Evolutionary conservation across 2,797 vertebrate species (phyloP).

Genomic region (Carduelis carduelis): DNA sequence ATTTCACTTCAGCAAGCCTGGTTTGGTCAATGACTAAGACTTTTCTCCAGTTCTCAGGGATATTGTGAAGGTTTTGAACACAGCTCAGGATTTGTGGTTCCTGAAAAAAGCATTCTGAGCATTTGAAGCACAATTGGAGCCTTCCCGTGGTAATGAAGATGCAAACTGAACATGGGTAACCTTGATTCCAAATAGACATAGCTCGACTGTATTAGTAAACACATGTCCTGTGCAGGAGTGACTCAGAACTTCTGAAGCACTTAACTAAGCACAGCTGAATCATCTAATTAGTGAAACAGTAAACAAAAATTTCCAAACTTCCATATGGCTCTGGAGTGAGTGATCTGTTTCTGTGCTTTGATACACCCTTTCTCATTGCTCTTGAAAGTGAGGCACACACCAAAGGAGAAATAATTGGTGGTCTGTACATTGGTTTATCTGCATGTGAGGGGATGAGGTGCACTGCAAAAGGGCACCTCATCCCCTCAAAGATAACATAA

Average conservation of each 20-base stretch:
- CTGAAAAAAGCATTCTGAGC: background rate
- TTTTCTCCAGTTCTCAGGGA: background rate
- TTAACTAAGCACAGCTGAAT: conserved; percentile 42
- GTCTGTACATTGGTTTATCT: background rate
- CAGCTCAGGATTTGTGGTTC: background rate
- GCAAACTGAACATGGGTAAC: conserved; percentile 13
- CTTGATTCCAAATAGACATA: conserved; percentile 25
- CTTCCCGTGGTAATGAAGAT: background rate
- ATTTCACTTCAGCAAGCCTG: background rate
- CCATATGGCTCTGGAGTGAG: background rate
- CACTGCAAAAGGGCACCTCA: background rate
- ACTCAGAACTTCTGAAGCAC: conserved; percentile 25
- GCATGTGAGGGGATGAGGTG: background rate
- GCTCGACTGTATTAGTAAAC: conserved; percentile 16
- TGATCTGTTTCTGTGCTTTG: background rate
- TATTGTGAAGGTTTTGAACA: background rate
- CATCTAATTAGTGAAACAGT: conserved; percentile 29
- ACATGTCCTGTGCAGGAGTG: conserved; percentile 5
- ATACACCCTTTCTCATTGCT: background rate
- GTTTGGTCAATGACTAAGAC: background rate
- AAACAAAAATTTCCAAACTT: conserved; percentile 19
- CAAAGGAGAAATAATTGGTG: background rate
- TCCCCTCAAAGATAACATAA: background rate
- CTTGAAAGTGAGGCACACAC: background rate
- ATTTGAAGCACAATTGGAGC: background rate